These are phyloP conservation scores for Calephelis nemesis DNA, from an alignment of 1,140 invertebrate species.

Conservation along the genomic window DNA sequence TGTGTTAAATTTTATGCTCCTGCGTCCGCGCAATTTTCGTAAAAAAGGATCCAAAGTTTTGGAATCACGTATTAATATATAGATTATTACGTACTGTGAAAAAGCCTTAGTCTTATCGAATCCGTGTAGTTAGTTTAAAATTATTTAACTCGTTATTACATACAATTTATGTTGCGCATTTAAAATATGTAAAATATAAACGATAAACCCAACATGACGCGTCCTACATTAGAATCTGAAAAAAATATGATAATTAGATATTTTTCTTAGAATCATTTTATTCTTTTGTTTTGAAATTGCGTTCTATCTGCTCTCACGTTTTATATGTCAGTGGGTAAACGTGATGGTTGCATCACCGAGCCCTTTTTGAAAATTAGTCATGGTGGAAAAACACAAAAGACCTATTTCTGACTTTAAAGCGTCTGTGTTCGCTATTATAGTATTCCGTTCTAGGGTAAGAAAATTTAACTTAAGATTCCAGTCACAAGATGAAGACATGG, in stretches of 20 bases:
- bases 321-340: slow-evolving; percentile 11
- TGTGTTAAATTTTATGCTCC: no score
- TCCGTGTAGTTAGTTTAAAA: background rate
- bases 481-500: no score
- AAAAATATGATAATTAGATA: slow-evolving; percentile 16
- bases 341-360: background rate
- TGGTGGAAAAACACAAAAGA: background rate
- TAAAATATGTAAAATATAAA: background rate
- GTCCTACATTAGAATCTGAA: slow-evolving; percentile 19
- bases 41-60: no score
- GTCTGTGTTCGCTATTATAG: no score
- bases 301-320: slow-evolving; percentile 14
- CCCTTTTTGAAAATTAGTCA: slow-evolving; percentile 6
- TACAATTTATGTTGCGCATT: slow-evolving; percentile 4
- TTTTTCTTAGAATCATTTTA: slow-evolving; percentile 14
- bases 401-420: background rate
- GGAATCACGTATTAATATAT: no score
- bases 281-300: slow-evolving; percentile 9
- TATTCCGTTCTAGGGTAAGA: no score
- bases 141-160: background rate
- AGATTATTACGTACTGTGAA: no score
- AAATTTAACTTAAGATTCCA: no score
- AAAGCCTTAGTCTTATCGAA: no score
- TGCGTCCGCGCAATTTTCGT: no score
- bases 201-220: background rate